A percentile compares a stretch with the other conserved stretches of the same genome.
Evolutionary conservation across 2,888 invertebrate genomes (phyloP).

Genomic region (Drosophila monieri): DNA sequence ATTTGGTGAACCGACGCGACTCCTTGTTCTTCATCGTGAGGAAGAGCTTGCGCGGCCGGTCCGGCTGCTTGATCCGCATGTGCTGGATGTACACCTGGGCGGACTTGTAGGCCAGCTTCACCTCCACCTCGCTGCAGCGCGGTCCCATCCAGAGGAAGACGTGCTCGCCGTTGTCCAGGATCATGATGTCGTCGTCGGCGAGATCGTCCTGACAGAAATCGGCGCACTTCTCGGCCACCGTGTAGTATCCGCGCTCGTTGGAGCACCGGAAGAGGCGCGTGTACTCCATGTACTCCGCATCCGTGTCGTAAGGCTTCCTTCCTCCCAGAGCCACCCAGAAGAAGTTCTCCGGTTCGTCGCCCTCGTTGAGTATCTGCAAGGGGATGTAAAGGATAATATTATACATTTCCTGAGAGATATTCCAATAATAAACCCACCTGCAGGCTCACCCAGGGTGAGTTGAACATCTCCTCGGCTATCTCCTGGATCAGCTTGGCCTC

Average conservation of each 20-base stretch:
- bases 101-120: slow-evolving; percentile 98
- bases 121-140: slow-evolving; percentile 98
- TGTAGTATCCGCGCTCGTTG: slow-evolving; percentile 99
- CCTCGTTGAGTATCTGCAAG: slow-evolving; percentile 92
- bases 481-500: slow-evolving; percentile 94
- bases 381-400: background rate
- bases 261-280: slow-evolving; percentile 98
- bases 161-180: slow-evolving; percentile 98
- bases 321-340: slow-evolving; percentile 99
- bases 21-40: slow-evolving; percentile 98
- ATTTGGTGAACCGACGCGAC: slow-evolving; percentile 96
- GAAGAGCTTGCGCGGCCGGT: slow-evolving; percentile 94
- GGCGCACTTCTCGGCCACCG: slow-evolving; percentile 98
- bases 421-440: slow-evolving; percentile 85
- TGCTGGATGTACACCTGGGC: slow-evolving; percentile 99
- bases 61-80: slow-evolving; percentile 96
- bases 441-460: slow-evolving; percentile 90
- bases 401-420: background rate
- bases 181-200: slow-evolving; percentile 99
- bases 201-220: slow-evolving; percentile 93
- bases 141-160: slow-evolving; percentile 99
- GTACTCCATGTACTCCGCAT: slow-evolving; percentile 96
- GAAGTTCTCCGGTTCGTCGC: slow-evolving; percentile 98
- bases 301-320: slow-evolving; percentile 93
- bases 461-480: slow-evolving; percentile 96